Evolutionary conservation across 2,797 vertebrate species (phyloP).

Genomic region (Bryconaethiops microstoma): DNA sequence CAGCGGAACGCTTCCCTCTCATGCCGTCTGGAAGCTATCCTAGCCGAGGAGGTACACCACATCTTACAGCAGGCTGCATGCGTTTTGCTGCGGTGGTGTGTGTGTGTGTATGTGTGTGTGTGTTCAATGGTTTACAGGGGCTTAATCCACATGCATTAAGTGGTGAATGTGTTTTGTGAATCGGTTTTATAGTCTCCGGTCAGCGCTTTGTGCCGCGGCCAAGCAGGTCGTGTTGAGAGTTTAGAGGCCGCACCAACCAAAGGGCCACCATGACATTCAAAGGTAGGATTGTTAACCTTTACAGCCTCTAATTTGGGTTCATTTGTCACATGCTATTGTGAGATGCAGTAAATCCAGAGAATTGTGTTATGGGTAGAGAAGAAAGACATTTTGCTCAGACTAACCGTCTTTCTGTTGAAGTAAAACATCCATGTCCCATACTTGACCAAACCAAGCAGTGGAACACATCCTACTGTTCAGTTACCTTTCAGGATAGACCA

Average conservation of each 20-base stretch:
- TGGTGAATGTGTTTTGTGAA: constrained; percentile 71
- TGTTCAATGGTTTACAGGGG: constrained; percentile 69
- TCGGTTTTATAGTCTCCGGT: constrained; percentile 68
- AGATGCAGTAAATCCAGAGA: constrained; percentile 47
- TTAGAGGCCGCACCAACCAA: constrained; percentile 58
- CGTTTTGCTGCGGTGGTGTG: constrained; percentile 68
- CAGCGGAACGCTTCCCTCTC: constrained; percentile 73
- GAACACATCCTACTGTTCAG: neutral
- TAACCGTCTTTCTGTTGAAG: neutral
- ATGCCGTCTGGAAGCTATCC: constrained; percentile 79
- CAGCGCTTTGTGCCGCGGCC: constrained; percentile 61
- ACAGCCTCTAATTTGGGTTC: constrained; percentile 54
- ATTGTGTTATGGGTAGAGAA: constrained; percentile 33
- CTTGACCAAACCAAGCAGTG: neutral
- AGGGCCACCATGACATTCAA: constrained; percentile 59
- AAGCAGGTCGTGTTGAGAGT: constrained; percentile 59
- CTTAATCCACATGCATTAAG: constrained; percentile 79
- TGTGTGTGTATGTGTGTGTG: constrained; percentile 16
- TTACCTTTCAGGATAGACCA: neutral
- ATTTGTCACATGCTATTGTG: constrained; percentile 51
- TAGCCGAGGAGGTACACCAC: constrained; percentile 75
- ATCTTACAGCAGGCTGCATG: constrained; percentile 73
- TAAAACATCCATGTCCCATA: neutral
- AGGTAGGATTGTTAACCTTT: constrained; percentile 56
- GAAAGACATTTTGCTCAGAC: neutral